Conservation (phyloP, 2,113 vertebrate species). For the Mesoclemmys tuberculata region DNA sequence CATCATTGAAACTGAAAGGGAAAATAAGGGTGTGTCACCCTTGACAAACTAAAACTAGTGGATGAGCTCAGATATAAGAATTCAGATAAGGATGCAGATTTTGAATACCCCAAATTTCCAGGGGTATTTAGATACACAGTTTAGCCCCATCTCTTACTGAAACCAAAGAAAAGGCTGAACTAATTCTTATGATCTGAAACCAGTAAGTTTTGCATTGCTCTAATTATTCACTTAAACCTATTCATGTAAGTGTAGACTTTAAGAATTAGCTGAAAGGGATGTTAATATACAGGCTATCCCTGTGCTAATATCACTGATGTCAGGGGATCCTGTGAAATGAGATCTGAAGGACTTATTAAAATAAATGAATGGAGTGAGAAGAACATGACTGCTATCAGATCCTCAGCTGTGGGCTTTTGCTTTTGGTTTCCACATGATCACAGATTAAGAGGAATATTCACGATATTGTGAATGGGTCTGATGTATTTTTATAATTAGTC, state of each 20-base stretch:
- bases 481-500: not conserved
- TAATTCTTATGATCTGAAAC: not conserved
- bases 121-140: not conserved
- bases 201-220: not conserved
- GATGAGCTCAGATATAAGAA: not conserved
- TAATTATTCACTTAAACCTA: not conserved
- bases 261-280: not conserved
- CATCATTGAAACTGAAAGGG: not conserved
- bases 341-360: slow-evolving; percentile 14
- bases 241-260: not conserved
- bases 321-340: slow-evolving; percentile 12
- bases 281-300: not conserved
- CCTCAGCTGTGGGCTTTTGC: not conserved
- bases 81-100: not conserved
- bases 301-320: not conserved
- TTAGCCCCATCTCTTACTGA: not conserved
- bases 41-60: not conserved
- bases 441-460: not conserved
- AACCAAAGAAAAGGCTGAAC: not conserved
- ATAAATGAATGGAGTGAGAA: not conserved
- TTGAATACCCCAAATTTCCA: not conserved
- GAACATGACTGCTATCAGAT: not conserved
- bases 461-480: not conserved
- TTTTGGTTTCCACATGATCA: not conserved
- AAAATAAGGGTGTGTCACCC: not conserved